These are phyloP conservation scores for Oligia strigilis DNA, from an alignment of 2,888 invertebrate genomes.

Conservation along the genomic window DNA sequence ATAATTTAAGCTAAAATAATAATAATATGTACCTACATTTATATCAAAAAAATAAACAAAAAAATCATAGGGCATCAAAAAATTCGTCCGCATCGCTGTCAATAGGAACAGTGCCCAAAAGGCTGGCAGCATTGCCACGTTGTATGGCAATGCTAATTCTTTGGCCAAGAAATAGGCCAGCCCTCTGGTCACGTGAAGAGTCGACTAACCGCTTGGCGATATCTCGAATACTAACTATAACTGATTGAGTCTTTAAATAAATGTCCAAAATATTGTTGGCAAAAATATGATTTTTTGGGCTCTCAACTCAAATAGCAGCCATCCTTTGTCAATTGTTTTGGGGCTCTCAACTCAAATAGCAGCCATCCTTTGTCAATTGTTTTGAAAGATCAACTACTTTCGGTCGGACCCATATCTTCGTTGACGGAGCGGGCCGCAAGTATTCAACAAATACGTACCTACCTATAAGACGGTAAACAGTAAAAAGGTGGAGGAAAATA, in stretches of 20 bases:
- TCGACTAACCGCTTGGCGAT: too few relatives aligned
- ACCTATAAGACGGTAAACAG: not conserved
- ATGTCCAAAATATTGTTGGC: not conserved
- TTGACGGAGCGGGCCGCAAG: not conserved
- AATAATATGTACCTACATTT: too few relatives aligned
- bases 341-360: not conserved
- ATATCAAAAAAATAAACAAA: too few relatives aligned
- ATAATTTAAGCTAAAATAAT: too few relatives aligned
- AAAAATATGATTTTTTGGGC: not conserved
- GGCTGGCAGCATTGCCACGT: too few relatives aligned
- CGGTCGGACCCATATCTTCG: not conserved
- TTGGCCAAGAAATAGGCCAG: too few relatives aligned
- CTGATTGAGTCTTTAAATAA: not conserved
- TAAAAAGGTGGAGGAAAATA: constrained; percentile 19
- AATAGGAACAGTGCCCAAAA: too few relatives aligned
- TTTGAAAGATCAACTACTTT: not conserved
- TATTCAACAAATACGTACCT: not conserved
- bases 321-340: not conserved
- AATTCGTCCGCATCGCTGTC: too few relatives aligned
- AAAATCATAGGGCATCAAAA: too few relatives aligned
- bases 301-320: not conserved
- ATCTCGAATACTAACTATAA: too few relatives aligned
- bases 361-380: not conserved
- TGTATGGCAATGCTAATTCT: too few relatives aligned
- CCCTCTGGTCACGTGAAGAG: too few relatives aligned